Conservation (phyloP, 2,888 invertebrate genomes). For the Terebella lapidaria region DNA sequence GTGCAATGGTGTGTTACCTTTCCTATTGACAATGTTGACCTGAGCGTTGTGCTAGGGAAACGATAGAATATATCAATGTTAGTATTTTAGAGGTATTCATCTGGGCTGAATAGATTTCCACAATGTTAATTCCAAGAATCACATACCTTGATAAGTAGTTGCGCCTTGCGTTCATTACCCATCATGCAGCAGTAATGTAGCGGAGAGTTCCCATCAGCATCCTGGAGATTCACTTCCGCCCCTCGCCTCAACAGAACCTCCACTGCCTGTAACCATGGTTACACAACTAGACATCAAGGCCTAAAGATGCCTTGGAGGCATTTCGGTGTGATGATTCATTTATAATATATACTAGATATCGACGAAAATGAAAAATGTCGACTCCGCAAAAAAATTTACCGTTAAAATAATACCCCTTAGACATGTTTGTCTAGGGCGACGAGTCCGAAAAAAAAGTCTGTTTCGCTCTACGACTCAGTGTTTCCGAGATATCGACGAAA, state of each 20-base stretch:
- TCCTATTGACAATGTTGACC: slow-evolving; percentile 72
- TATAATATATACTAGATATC: too few species aligned
- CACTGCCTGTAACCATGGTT: slow-evolving; percentile 30
- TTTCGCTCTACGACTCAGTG: too few species aligned
- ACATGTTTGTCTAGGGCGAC: too few species aligned
- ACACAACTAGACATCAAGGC: too few species aligned
- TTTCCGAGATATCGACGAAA: too few species aligned
- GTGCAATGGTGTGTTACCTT: slow-evolving; percentile 83
- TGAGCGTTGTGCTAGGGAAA: slow-evolving; percentile 65
- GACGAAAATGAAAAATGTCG: too few species aligned
- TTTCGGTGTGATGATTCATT: too few species aligned
- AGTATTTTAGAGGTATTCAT: neutral
- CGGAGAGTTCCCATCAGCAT: slow-evolving; percentile 42
- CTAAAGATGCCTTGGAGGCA: too few species aligned
- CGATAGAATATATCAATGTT: neutral
- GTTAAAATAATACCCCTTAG: too few species aligned
- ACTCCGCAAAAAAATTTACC: too few species aligned
- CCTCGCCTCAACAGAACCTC: slow-evolving; percentile 31
- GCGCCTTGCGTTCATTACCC: slow-evolving; percentile 28
- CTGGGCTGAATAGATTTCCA: neutral
- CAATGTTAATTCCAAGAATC: neutral
- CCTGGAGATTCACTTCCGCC: slow-evolving; percentile 33
- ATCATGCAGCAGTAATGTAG: slow-evolving; percentile 40
- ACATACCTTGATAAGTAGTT: slow-evolving; percentile 34
- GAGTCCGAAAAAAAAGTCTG: too few species aligned